Conservation (phyloP, 1,140 invertebrate genomes). For the Drosophila kepulauana region DNA sequence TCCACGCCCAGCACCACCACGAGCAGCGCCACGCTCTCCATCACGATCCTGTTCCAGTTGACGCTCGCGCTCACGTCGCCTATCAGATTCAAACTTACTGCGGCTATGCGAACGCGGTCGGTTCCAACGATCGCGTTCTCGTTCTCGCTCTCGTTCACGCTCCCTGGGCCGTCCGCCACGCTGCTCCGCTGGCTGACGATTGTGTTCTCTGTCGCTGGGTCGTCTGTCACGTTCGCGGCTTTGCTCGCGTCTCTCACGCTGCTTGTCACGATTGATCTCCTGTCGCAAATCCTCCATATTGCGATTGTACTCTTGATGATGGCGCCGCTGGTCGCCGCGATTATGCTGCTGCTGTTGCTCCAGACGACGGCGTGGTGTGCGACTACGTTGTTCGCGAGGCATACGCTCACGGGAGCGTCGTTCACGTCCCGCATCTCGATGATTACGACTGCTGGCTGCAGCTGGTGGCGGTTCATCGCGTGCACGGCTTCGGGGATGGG, state of each 20-base stretch:
- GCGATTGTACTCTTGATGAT: conserved; percentile 81
- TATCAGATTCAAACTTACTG: conserved; percentile 81
- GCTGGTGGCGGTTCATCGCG: conserved; percentile 40
- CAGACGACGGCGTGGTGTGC: conserved; percentile 60
- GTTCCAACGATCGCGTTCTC: conserved; percentile 67
- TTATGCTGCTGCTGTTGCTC: conserved; percentile 27
- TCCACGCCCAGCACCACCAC: conserved; percentile 71
- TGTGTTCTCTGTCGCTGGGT: conserved; percentile 47
- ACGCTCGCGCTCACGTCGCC: conserved; percentile 68
- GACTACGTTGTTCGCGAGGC: conserved; percentile 49
- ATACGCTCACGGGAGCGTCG: conserved; percentile 47
- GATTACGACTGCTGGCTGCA: conserved; percentile 15
- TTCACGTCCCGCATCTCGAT: conserved; percentile 32
- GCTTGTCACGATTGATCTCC: conserved; percentile 83
- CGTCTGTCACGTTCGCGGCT: conserved; percentile 62
- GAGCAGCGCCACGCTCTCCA: conserved; percentile 35
- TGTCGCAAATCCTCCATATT: conserved; percentile 81
- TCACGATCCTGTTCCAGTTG: conserved; percentile 62
- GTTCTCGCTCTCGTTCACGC: conserved; percentile 66
- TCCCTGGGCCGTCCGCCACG: conserved; percentile 49
- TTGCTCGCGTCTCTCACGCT: conserved; percentile 69
- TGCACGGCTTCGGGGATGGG: conserved; percentile 38
- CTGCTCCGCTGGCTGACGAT: conserved; percentile 42
- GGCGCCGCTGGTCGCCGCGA: conserved; percentile 70
- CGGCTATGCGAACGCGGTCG: conserved; percentile 78